Evolutionary conservation across 1,140 invertebrate species (phyloP), one percentile per base, ranked within the genome.

Genomic region (Halyomorpha halys): DNA sequence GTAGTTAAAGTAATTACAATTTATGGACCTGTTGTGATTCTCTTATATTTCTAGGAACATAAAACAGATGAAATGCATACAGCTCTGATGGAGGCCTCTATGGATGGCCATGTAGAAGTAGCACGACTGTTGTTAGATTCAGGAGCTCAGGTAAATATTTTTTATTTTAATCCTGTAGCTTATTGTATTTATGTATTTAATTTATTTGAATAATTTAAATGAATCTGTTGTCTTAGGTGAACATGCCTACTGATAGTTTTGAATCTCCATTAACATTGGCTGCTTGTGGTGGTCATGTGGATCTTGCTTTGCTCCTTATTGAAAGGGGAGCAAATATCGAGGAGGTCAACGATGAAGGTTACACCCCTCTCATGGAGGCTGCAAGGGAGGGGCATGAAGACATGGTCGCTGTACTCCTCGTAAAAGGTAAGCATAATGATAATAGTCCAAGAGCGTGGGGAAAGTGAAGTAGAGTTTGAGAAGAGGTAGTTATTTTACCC

Each of bases 21-120:
- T 30, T 30, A 30, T 30, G 27, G 27, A 4, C 27, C 3, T 30
- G 27, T 30, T 30, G 3, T 30, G 3, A 53, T 3, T 53, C n/a
- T 19, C 3, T 56, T 11, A 18, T 56, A 56, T 56, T 59, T 68
- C 34, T 49, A 82, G 77, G 94, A 98, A 78, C 92, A 98, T 79
- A 96, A 97, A 80, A 97, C 95, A 0, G 95, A 99, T 76, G 97
- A 99, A 78, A 97, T 99, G 94, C 96, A 99, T 77, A 98, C 96
- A 1, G 96, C 97, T 25, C 78, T 99, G 3, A 98, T 99, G 95
- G 97, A 99, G 77, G 96, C 97, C 23, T 97, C 94, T 34, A 99
- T 99, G 96, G 97, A 99, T 79, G 97, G 97, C 3, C 96, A 99
- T 76, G 86, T 98, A 0, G 94, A 98, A 77, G 95, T 98, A 25